Base-by-base conservation (phyloP, 2,797 vertebrate species). In the Xenops minutus region DNA sequence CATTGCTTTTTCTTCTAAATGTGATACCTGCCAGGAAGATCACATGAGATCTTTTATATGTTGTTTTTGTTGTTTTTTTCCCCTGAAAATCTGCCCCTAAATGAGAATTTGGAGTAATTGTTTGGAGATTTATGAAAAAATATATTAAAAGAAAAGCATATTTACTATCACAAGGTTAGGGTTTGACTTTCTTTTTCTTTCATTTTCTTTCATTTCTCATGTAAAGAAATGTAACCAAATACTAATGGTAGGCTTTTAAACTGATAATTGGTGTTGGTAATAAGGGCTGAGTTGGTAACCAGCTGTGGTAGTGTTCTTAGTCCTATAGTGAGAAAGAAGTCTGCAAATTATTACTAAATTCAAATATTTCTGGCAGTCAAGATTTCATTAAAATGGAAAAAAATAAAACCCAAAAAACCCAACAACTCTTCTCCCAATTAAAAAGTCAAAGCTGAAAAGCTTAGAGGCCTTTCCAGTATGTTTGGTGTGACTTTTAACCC, bases 351-450 rank as follows among this genome's bases (percentile, higher is more conserved):
- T 97, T 96, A 97, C 69, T 90, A 95, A 96, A 94, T 95, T 96
- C 81, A 93, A 97, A 91, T 93, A 92, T 96, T 92, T 95, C 96
- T 97, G 67, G 54, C 83, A 95, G 93, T 97, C 84, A 96, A 98
- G 95, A 76, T 93, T 97, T 98, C 95, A 97, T 98, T 97, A 61
- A 95, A 96, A 97, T 19, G 93, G 96, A 43, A 48, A 24, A 48
- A 48, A 46, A 43, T 7, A 43, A 43, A 43, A 37, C 37, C 18
- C 41, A 18, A 43, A 43, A 43, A 43, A 19, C 18, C 19, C 43
- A 97, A 97, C 98, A 97, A 41, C 96, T 97, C 94, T 97, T 97
- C 97, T 97, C 93, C 97, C 96, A 98, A 97, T 98, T 98, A 98
- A 97, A 97, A 96, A 97, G 98, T 88, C 98, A 98, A 98, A 97